phyloP scores from a whole-genome alignment of 2,113 vertebrate genomes.

The Mirza zaza region DNA sequence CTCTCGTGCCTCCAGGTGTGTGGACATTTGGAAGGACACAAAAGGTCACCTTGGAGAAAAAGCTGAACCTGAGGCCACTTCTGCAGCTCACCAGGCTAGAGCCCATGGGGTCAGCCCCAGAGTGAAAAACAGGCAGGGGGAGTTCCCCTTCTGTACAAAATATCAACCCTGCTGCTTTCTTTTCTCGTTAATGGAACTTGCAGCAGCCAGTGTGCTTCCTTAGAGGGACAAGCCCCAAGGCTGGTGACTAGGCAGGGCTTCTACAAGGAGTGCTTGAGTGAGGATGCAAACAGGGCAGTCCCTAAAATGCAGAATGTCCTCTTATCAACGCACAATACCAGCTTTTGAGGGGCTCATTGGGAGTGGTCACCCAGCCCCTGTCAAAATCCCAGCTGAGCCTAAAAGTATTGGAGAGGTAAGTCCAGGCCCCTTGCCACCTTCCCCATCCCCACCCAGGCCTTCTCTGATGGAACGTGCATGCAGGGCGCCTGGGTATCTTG shows the following conservation, averaged over 20 bases:
- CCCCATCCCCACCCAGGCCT: rapidly evolving
- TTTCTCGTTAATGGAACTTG: rapidly evolving
- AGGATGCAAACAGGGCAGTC: not conserved
- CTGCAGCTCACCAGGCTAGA: not conserved
- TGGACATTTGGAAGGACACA: too few species aligned
- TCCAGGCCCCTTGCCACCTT: rapidly evolving
- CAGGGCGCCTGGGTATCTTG: rapidly evolving
- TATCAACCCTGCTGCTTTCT: not conserved
- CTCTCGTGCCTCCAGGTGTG: too few species aligned
- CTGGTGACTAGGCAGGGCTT: not conserved
- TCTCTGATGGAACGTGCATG: rapidly evolving
- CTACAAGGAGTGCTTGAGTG: too few species aligned
- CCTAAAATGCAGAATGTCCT: rapidly evolving
- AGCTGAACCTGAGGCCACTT: not conserved
- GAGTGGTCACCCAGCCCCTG: not conserved
- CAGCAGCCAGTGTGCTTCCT: rapidly evolving
- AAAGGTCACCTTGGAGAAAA: not conserved
- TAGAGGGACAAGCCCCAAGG: not conserved
- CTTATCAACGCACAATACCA: rapidly evolving
- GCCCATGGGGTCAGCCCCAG: rapidly evolving
- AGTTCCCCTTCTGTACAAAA: not conserved
- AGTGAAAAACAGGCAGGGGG: rapidly evolving
- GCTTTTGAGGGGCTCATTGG: not conserved
- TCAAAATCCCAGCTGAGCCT: not conserved
- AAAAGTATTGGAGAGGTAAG: not conserved